Evolutionary conservation across 2,797 vertebrate species (phyloP).

Genomic region (Nyctalus aviator): DNA sequence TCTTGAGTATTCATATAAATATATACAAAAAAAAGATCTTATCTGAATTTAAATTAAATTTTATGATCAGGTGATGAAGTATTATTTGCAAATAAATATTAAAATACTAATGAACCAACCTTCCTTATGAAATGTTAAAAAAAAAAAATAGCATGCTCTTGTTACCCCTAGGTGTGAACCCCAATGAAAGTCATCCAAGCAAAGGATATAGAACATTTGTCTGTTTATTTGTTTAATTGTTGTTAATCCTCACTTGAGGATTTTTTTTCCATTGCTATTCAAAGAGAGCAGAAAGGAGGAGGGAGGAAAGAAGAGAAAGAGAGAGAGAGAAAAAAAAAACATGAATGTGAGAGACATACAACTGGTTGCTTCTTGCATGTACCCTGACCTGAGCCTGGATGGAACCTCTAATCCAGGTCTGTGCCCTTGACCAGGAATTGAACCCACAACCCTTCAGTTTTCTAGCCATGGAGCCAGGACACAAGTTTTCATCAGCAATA

Average conservation of each 20-base stretch:
- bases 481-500: background rate
- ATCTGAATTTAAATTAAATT: background rate
- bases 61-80: background rate
- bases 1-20: background rate
- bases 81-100: constrained; percentile 26
- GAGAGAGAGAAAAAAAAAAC: too few relatives aligned
- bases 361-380: too few relatives aligned
- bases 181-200: background rate
- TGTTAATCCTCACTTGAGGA: too few relatives aligned
- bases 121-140: background rate
- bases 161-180: background rate
- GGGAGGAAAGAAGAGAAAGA: too few relatives aligned
- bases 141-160: background rate
- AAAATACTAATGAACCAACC: constrained; percentile 9
- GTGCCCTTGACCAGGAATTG: too few relatives aligned
- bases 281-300: too few relatives aligned
- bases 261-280: too few relatives aligned
- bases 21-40: background rate
- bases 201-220: background rate
- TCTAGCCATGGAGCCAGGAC: too few relatives aligned
- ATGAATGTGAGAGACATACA: too few relatives aligned
- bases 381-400: too few relatives aligned
- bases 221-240: background rate
- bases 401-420: too few relatives aligned
- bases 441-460: too few relatives aligned